phyloP scores from a whole-genome alignment of 2,113 vertebrate species.

The Gallinago jamesoni region DNA sequence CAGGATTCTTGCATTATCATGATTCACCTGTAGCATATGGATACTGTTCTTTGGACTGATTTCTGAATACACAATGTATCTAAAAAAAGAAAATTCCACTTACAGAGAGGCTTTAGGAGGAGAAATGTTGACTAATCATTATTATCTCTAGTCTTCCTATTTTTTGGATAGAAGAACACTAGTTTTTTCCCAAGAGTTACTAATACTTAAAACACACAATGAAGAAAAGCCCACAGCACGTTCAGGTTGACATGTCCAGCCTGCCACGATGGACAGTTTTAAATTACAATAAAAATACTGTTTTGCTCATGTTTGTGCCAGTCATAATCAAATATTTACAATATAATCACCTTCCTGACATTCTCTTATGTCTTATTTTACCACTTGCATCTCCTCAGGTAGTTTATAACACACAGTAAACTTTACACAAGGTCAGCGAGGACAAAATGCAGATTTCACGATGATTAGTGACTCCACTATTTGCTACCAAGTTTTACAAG shows the following conservation, averaged over 20 bases:
- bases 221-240: background rate
- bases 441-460: background rate
- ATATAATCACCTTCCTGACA: background rate
- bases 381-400: background rate
- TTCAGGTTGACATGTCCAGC: background rate
- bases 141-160: background rate
- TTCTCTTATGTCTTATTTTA: background rate
- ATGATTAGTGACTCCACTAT: background rate
- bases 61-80: background rate
- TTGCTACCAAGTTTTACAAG: background rate
- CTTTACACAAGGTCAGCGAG: background rate
- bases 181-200: background rate
- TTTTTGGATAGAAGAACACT: background rate
- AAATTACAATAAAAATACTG: background rate
- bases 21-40: background rate
- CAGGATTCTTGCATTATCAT: background rate
- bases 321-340: background rate
- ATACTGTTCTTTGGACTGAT: background rate
- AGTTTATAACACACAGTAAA: background rate
- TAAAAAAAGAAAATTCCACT: background rate
- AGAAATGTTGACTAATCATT: background rate
- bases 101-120: background rate
- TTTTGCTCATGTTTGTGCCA: background rate
- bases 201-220: background rate
- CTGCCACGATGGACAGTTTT: background rate